A percentile compares a stretch with the other conserved stretches of the same genome.
phyloP scores from a whole-genome alignment of 2,797 vertebrate genomes.

The Sarcophilus harrisii region DNA sequence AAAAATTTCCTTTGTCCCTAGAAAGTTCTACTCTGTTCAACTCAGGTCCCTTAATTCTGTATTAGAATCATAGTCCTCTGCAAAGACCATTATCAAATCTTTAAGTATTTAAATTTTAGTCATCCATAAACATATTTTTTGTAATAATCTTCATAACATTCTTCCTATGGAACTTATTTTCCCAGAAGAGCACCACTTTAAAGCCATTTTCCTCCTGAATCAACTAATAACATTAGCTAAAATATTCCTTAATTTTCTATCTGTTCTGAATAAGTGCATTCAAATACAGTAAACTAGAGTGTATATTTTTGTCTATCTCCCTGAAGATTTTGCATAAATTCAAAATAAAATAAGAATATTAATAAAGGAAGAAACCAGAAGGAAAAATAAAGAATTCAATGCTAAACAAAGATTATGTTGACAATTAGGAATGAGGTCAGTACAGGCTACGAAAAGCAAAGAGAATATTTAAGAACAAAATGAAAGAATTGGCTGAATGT shows the following conservation, averaged over 20 bases:
- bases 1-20: background rate
- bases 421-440: conserved; percentile 31
- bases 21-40: background rate
- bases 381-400: conserved; percentile 8
- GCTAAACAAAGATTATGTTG: background rate
- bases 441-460: background rate
- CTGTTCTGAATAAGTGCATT: conserved; percentile 29
- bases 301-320: conserved; percentile 25
- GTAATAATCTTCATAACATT: background rate
- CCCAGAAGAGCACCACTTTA: background rate
- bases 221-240: background rate
- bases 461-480: conserved; percentile 3
- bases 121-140: background rate
- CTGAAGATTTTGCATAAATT: conserved; percentile 35
- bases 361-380: background rate
- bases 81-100: background rate
- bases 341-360: conserved; percentile 27
- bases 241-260: background rate
- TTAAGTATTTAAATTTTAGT: background rate
- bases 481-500: background rate
- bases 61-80: background rate
- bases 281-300: background rate
- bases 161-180: background rate
- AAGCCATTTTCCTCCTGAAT: background rate
- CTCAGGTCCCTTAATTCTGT: background rate